Conservation (phyloP, 1,140 invertebrate species). For the Phenacoccus solenopsis region DNA sequence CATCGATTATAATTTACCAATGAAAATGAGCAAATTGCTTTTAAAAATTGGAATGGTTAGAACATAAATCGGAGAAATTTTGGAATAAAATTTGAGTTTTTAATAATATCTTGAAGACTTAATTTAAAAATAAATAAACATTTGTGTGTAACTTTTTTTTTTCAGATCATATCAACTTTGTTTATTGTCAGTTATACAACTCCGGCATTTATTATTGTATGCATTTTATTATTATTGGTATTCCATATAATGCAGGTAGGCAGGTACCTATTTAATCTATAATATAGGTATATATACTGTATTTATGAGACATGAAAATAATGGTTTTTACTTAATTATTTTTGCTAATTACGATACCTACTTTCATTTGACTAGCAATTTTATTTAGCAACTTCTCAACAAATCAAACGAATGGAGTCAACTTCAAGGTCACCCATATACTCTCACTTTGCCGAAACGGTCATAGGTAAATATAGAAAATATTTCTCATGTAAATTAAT, state of each 20-base stretch:
- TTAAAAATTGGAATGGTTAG: background rate
- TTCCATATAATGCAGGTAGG: slow-evolving; percentile 73
- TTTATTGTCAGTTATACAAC: slow-evolving; percentile 83
- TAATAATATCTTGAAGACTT: too few species aligned
- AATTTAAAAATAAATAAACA: too few species aligned
- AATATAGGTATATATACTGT: background rate
- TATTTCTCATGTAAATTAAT: background rate
- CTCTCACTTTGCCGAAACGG: slow-evolving; percentile 92
- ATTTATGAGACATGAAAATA: too few species aligned
- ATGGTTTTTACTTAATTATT: too few species aligned
- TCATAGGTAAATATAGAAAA: slow-evolving; percentile 42
- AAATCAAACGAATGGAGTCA: slow-evolving; percentile 90
- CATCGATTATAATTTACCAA: slow-evolving; percentile 44
- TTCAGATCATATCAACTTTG: slow-evolving; percentile 70
- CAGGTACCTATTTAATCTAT: background rate
- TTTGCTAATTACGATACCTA: too few species aligned
- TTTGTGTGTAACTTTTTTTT: slow-evolving; percentile 27
- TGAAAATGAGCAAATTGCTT: background rate
- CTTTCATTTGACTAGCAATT: too few species aligned
- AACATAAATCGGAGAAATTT: background rate
- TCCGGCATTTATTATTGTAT: slow-evolving; percentile 67
- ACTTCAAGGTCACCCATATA: slow-evolving; percentile 95
- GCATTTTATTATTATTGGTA: slow-evolving; percentile 68
- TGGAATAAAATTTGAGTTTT: too few species aligned
- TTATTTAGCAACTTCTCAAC: slow-evolving; percentile 85